Base-by-base conservation (phyloP, 2,888 invertebrate species). In the Drosophila neutralis region DNA sequence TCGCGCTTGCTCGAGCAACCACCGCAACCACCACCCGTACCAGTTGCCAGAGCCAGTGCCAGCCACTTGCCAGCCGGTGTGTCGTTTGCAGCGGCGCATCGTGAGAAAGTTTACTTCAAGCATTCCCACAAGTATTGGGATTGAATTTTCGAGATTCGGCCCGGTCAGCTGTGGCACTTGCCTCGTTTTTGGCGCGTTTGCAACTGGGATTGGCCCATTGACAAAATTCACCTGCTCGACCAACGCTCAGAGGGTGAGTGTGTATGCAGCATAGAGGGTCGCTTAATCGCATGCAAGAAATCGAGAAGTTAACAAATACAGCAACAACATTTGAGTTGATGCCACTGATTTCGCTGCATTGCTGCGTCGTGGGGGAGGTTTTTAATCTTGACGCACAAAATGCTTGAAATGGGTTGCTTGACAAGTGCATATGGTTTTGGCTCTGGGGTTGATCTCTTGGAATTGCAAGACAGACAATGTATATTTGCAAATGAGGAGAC, bases 61-160 rank as follows among this genome's bases (percentile, higher is more conserved):
- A 72, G 83, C 70, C 76, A 81, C 86, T 78, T 86, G 86, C 81
- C 82, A 84, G 89, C 83, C 89, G 89, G 80, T 76, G 83, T 73
- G 73, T 71, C 84, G 69, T 80, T 79, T 76, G 83, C 81, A 75
- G 73, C 83, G 77, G 71, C 83, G 82, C 89, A 93, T 92, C 92
- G 92, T 92, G 93, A 92, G 93, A 93, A 93, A 92, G 91, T 92
- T 91, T 87, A 91, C 91, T 91, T 86, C 88, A 89, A 87, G 89
- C 91, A 92, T 93, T 93, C 93, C 93, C 93, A 93, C 93, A 93
- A 87, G 90, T 88, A 87, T 87, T 90, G 89, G 87, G 66, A 87
- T 84, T 84, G 79, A 61, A 78, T 69, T 91, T 83, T 68, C 54
- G 62, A 70, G 76, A 78, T 70, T 82, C 53, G 80, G 80, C 73